Conservation (phyloP, 1,140 invertebrate species). For the Macrotrachela quadricornifera region DNA sequence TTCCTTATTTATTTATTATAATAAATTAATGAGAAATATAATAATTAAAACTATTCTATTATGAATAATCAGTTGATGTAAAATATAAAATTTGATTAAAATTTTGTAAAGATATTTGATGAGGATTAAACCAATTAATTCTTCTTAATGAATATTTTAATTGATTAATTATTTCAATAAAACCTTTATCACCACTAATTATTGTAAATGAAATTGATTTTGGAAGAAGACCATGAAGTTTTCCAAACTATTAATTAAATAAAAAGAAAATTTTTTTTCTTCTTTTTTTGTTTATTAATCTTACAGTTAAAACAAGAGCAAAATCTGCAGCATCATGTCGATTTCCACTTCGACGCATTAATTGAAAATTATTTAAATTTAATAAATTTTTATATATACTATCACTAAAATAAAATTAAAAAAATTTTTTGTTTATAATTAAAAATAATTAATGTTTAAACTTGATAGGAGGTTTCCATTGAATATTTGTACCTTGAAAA, state of each 20-base stretch:
- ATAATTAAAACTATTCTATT: too few relatives aligned
- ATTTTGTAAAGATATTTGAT: neutral
- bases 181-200: slow-evolving; percentile 13
- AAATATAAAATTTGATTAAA: too few relatives aligned
- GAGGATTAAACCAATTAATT: slow-evolving; percentile 12
- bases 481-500: too few relatives aligned
- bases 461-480: too few relatives aligned
- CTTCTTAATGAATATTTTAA: slow-evolving; percentile 7
- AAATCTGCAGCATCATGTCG: slow-evolving; percentile 13
- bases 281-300: neutral
- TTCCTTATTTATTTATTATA: too few relatives aligned
- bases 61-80: too few relatives aligned
- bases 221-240: slow-evolving; percentile 12
- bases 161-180: slow-evolving; percentile 11
- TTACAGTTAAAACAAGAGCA: slow-evolving; percentile 12
- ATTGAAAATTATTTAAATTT: neutral
- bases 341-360: too few relatives aligned
- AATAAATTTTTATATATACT: too few relatives aligned
- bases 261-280: neutral
- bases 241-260: slow-evolving; percentile 11
- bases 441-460: too few relatives aligned
- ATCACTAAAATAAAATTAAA: too few relatives aligned
- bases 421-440: too few relatives aligned
- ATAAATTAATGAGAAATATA: too few relatives aligned
- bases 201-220: slow-evolving; percentile 12